Conservation (phyloP, 2,888 invertebrate genomes). For the Eupithecia abbreviata region DNA sequence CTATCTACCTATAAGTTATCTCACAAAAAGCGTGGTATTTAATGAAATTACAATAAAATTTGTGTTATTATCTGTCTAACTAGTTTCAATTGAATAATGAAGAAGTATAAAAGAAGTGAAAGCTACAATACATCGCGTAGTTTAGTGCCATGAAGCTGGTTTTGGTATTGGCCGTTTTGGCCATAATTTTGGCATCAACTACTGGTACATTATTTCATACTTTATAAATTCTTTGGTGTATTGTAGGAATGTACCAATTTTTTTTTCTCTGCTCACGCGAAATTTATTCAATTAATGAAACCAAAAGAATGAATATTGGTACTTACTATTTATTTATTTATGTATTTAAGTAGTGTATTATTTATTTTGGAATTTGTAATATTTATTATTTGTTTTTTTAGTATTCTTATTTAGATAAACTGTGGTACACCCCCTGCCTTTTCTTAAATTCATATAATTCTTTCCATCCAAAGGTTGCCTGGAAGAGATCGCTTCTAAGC, state of each 20-base stretch:
- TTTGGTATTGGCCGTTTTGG: constrained; percentile 18
- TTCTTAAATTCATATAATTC: too few relatives aligned
- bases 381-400: too few relatives aligned
- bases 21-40: background rate
- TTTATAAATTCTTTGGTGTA: background rate
- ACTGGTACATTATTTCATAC: background rate
- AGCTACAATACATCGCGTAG: background rate
- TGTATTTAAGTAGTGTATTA: too few relatives aligned
- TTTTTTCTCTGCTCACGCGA: background rate
- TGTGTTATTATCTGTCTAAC: background rate
- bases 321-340: too few relatives aligned
- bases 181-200: constrained; percentile 5
- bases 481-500: too few relatives aligned
- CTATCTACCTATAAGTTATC: background rate
- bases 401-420: too few relatives aligned
- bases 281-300: too few relatives aligned
- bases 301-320: too few relatives aligned
- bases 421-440: too few relatives aligned
- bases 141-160: constrained; percentile 21
- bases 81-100: constrained; percentile 9
- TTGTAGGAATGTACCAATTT: background rate
- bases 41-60: constrained; percentile 1
- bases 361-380: too few relatives aligned
- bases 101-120: constrained; percentile 20
- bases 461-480: too few relatives aligned